A percentile compares a stretch with the other conserved stretches of the same genome.
phyloP scores from a whole-genome alignment of 2,888 invertebrate genomes.

The Philereme transversata region DNA sequence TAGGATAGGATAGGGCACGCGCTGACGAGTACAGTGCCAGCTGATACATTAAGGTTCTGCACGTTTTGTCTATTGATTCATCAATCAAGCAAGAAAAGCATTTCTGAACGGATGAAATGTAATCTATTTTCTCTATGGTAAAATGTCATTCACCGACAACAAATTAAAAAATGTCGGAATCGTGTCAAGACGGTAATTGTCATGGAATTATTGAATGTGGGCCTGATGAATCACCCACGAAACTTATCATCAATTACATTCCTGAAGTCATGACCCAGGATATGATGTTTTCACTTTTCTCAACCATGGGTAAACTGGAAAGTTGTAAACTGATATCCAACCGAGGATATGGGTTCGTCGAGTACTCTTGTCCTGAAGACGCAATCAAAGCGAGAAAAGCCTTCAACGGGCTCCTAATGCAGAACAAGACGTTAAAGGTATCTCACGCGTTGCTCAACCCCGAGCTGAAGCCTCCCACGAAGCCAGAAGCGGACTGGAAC shows the following conservation, averaged over 20 bases:
- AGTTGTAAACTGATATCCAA: constrained; percentile 84
- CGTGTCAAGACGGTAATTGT: constrained; percentile 85
- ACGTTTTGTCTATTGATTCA: constrained; percentile 16
- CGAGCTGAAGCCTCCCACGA: constrained; percentile 78
- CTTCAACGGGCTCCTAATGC: constrained; percentile 81
- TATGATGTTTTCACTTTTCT: constrained; percentile 83
- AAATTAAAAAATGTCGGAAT: constrained; percentile 85
- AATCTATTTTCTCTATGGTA: constrained; percentile 56
- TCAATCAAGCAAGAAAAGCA: neutral
- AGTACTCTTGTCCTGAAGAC: constrained; percentile 80
- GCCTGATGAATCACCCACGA: constrained; percentile 82
- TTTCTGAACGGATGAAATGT: constrained; percentile 49
- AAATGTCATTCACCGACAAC: constrained; percentile 84
- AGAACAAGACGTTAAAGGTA: constrained; percentile 82
- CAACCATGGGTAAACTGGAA: constrained; percentile 83
- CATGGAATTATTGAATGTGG: constrained; percentile 83
- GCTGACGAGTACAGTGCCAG: neutral
- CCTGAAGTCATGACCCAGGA: constrained; percentile 84
- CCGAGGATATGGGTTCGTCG: constrained; percentile 83
- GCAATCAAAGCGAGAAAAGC: constrained; percentile 80
- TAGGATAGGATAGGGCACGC: too few species aligned
- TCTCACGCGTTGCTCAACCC: constrained; percentile 81
- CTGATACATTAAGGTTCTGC: neutral
- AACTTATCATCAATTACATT: constrained; percentile 84
- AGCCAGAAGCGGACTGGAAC: constrained; percentile 84